phyloP scores from a whole-genome alignment of 2,113 vertebrate genomes.

The Leptodactylus fuscus region DNA sequence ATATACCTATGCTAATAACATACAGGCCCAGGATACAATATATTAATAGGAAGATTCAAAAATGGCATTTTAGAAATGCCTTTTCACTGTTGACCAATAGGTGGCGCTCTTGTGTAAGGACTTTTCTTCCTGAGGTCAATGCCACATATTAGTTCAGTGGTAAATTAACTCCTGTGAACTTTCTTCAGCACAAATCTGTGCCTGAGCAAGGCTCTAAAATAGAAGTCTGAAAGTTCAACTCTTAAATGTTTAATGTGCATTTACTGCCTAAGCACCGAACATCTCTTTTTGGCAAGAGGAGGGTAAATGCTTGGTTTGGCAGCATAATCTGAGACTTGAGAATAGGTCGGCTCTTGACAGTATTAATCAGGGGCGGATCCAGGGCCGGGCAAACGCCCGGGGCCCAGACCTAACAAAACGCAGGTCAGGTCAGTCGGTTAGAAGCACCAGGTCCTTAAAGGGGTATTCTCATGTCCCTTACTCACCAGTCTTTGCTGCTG shows the following conservation, averaged over 20 bases:
- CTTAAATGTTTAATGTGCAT: slow-evolving; percentile 19
- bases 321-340: not conserved
- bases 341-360: not conserved
- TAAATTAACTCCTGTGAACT: slow-evolving; percentile 16
- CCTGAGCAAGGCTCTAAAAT: not conserved
- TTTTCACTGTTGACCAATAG: not conserved
- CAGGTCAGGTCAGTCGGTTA: too few species aligned
- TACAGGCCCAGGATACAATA: too few species aligned
- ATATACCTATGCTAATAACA: too few species aligned
- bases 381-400: too few species aligned
- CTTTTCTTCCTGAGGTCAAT: not conserved
- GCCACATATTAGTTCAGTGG: not conserved
- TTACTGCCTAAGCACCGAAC: not conserved
- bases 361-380: too few species aligned
- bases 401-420: too few species aligned
- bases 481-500: too few species aligned
- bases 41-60: too few species aligned
- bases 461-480: too few species aligned
- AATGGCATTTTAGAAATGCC: not conserved
- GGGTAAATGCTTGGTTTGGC: slow-evolving; percentile 13
- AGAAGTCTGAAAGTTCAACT: slow-evolving; percentile 17
- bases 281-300: not conserved
- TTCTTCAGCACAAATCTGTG: not conserved
- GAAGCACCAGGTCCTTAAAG: too few species aligned
- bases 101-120: not conserved